Evolutionary conservation across 1,140 invertebrate genomes (phyloP), one percentile per base, ranked within the genome.

Genomic region (Rhopalosiphum maidis): DNA sequence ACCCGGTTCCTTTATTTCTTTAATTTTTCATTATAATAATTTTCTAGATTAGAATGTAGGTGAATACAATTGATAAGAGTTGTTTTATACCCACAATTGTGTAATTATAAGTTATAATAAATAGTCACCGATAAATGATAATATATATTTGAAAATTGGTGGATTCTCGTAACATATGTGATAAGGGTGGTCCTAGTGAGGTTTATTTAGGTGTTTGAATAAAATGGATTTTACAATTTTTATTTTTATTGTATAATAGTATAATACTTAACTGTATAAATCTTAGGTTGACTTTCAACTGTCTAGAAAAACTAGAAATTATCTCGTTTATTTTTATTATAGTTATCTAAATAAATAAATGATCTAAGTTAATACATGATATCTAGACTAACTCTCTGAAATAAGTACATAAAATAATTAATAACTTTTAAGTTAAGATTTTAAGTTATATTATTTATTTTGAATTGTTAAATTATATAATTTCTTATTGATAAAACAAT

Each of bases 11-110:
- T 90, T 90, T 90, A 41, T 90, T 37, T 1, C 60, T 90, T 60
- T 68, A 90, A 68, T 90, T 43, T 90, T 43, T 15, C 55, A n/a
- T 25, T 8, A 25, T 90, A 30, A 22, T 68, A n/a, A 68, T 30
- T 55, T 48, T 89, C 54, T 51, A 60, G 55, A 41, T 37, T 23
- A 35, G 22, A 51, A 54, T 18, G 18, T 35, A 9, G 35, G 22
- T 89, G 48, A 54, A 48, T 48, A 88, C 30, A 35, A 37, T 88
- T 51, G 87, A 88, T 88, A 88, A 88, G 30, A 54, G 21, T 43
- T 37, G n/a, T 88, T 87, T 88, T 22, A 35, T 21, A 54, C 3
- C 51, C 46, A 22, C 46, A 35, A 35, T 51, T 11, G 46, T 88
- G n/a, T 51, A 88, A 54, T 88, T 35, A 35, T 88, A 51, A 51